Evolutionary conservation across 2,113 vertebrate genomes (phyloP), one percentile per base, ranked within the genome.

Genomic region (Stigmatopora nigra): DNA sequence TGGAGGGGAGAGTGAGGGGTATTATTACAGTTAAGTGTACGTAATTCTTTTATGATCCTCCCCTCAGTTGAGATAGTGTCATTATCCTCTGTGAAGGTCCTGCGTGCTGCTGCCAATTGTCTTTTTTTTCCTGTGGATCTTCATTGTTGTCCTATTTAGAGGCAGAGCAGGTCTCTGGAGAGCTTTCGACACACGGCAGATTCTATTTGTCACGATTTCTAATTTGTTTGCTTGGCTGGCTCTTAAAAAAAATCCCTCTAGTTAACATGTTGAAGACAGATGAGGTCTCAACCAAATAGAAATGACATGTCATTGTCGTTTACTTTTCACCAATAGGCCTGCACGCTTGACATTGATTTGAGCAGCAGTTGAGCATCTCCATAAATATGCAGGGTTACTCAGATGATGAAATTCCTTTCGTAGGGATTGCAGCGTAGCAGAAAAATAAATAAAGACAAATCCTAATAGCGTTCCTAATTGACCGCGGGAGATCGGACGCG

Each of bases 361-460:
- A 70, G 59, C 79, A 80, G 77, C 79, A 65, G 84, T 76, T 76
- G 70, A 72, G 64, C 61, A 68, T 78, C 75, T 72, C 76, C 68
- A 78, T 82, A 81, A 84, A 86, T 85, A 84, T 86, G 78, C 77
- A 84, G 72, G 84, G 57, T 67, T 72, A 67, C 52, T 10, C 53
- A 56, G 20, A 74, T 78, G 68, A 83, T 80, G 71, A 67, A 83
- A 81, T 57, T 70, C 65, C 68, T 51, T 68, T 80, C 73, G 41
- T 16, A 55, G 47, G 58, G 76, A 73, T 44, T 71, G 79, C 78
- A 77, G 74, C 63, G 73, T 79, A 79, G 82, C 81, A 85, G 62
- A 66, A 73, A 31, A 62, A 63, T 53, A 73, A 77, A 88, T 84
- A 81, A 84, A 86, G 82, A 88, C 78, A 76, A 79, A 86, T 80